Base-by-base conservation (phyloP, 2,888 invertebrate species). In the Lasiommata megera region DNA sequence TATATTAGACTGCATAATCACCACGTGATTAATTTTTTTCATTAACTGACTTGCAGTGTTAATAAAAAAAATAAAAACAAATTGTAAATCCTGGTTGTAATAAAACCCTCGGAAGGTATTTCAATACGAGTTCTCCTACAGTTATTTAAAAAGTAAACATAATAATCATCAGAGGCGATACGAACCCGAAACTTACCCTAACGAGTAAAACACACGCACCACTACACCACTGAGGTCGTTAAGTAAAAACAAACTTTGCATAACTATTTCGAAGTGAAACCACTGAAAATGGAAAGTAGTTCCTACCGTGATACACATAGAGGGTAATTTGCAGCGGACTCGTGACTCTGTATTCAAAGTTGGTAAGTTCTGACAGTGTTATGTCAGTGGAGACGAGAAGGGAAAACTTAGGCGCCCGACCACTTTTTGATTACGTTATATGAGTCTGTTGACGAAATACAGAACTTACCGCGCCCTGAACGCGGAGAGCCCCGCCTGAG, bases 301-400 rank as follows among this genome's bases (percentile, higher is more conserved):
- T 31, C 14, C 29, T 46, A 11, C 11, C 1, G 0, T 5, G 16
- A 16, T 11, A 46, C 1, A 11, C 11, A 16, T 46, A 31, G 16
- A 16, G 46, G 16, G 16, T 31, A 46, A 46, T 46, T 46, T 46
- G 31, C 29, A 16, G 29, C 29, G 14, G 29, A 46, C 14, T 31
- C 16, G 3, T 9, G 31, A 28, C 44, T 3, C 14, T 16, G 31
- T 43, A 8, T 16, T 46, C 46, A 31, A 46, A 46, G 46, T 46
- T 46, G 31, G 29, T 11, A 46, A 46, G 46, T 46, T 48, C 36
- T 37, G 48, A 48, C 48, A 37, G 12, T 48, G 17, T 48, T 48
- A 48, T 48, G 48, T n/a, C 18, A 36, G 48, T 17, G 17, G 16
- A 37, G 17, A 23, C 18, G 36, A 16, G 48, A n/a, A 23, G 37